A percentile compares a stretch with the other conserved stretches of the same genome.
Evolutionary conservation across 2,797 vertebrate species (phyloP).

Genomic region (Sebastes minor): DNA sequence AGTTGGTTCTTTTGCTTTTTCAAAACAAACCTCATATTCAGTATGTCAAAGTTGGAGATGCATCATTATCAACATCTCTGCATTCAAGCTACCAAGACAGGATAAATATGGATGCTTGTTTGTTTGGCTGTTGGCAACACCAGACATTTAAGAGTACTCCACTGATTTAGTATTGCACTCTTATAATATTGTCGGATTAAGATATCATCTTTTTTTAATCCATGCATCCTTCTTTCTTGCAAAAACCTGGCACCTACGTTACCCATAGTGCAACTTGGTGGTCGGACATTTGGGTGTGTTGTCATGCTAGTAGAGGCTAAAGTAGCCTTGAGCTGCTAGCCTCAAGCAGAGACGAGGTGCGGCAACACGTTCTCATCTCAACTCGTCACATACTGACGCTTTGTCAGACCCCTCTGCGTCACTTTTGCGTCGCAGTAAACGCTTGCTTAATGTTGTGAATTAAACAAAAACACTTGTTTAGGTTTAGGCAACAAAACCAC

Average conservation of each 20-base stretch:
- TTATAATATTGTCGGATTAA: background rate
- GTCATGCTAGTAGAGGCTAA: background rate
- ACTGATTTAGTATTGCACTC: background rate
- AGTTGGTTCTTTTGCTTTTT: slow-evolving; percentile 1
- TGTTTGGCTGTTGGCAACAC: background rate
- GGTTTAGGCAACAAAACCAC: no score
- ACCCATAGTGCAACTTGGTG: background rate
- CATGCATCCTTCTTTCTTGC: background rate
- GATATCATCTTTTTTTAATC: background rate
- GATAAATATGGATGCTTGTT: background rate
- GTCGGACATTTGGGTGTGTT: background rate
- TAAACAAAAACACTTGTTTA: no score
- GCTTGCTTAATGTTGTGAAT: no score
- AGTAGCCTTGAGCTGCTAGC: background rate
- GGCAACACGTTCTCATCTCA: fast-evolving
- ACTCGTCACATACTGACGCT: no score
- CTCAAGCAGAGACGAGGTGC: background rate
- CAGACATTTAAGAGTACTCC: background rate
- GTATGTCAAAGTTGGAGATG: background rate
- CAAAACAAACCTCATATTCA: background rate
- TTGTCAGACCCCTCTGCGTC: no score
- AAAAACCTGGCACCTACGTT: background rate
- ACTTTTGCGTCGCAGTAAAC: no score
- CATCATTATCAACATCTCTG: background rate
- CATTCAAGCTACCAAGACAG: background rate